These are phyloP conservation scores for Sciaenops ocellatus DNA, from an alignment of 2,797 vertebrate species.

Conservation along the genomic window DNA sequence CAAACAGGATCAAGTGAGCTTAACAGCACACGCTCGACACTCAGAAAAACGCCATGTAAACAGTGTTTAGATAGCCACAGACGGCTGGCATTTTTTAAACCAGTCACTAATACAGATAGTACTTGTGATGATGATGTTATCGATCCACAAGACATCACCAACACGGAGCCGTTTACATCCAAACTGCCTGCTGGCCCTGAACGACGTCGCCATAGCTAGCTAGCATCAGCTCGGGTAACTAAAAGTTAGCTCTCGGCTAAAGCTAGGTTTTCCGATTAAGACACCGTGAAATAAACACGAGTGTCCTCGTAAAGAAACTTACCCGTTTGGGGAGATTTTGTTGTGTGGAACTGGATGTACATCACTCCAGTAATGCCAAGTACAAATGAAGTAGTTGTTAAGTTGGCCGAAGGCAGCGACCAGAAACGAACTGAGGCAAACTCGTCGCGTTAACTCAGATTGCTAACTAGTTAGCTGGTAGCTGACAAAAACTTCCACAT, in stretches of 20 bases:
- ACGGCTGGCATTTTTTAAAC: not conserved
- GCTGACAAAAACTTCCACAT: slow-evolving; percentile 76
- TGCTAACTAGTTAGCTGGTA: slow-evolving; percentile 69
- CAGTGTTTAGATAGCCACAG: not conserved
- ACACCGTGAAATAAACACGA: slow-evolving; percentile 23
- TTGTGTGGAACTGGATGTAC: slow-evolving; percentile 13
- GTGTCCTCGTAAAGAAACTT: slow-evolving; percentile 31
- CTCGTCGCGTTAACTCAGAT: slow-evolving; percentile 77
- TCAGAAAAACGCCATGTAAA: slow-evolving; percentile 2
- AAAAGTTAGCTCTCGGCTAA: slow-evolving; percentile 80
- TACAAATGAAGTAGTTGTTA: slow-evolving; percentile 35
- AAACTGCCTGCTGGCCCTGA: slow-evolving; percentile 67
- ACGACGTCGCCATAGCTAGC: slow-evolving; percentile 76
- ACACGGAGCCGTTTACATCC: slow-evolving; percentile 44
- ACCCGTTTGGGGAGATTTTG: slow-evolving; percentile 43
- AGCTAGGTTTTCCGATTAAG: slow-evolving; percentile 65
- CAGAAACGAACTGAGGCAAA: slow-evolving; percentile 68
- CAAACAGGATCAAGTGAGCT: slow-evolving; percentile 42
- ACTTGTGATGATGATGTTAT: not conserved
- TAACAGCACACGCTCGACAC: slow-evolving; percentile 23
- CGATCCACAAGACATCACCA: not conserved
- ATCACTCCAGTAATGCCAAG: slow-evolving; percentile 51
- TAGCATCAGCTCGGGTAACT: slow-evolving; percentile 71
- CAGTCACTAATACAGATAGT: not conserved
- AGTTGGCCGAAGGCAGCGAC: slow-evolving; percentile 36